Evolutionary conservation across 2,888 invertebrate genomes (phyloP), one percentile per base, ranked within the genome.

Genomic region (Fissipunctia ypsillon): DNA sequence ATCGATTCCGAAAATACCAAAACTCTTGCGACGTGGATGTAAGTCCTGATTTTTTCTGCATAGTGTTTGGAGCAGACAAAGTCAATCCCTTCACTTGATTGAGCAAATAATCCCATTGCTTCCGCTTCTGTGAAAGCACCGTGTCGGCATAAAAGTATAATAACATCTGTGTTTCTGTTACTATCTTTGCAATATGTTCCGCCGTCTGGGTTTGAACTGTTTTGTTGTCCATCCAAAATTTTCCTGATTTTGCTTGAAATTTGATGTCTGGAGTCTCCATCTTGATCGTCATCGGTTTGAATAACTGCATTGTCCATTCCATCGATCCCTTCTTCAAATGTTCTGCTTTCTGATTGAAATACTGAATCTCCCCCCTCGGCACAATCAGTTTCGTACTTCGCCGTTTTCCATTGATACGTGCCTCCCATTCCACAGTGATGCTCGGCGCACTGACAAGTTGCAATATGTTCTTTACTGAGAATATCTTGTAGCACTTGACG

Each of bases 401-500:
- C 6, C 0, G 0, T 69, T 35, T 69, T 72, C 69, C 75, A 75
- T 69, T 56, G 0, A 72, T 56, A 3, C 3, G 1, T 0, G 16
- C 67, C 2, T 4, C 1, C 75, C 78, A 78, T 52, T 71, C 71
- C 71, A 75, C 68, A 75, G 0, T 61, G 6, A 73, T 56, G 69
- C 3, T 72, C 63, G 66, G 73, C 73, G 73, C 76, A 80, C 74
- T 77, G 14, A 77, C 69, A 77, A 77, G 77, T 0, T 31, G 19
- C 3, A 69, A 76, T 0, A 80, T 80, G 50, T 73, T 76, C 52
- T 4, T 22, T 1, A 48, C 25, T 1, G 73, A 73, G 79, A 80
- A 83, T 31, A 22, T 76, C 79, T 12, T 84, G 82, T 74, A 84
- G 3, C 1, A 80, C 63, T 83, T 85, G 86, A 84, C 83, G 79